phyloP scores from a whole-genome alignment of 2,113 vertebrate genomes.

The Scophthalmus maximus region DNA sequence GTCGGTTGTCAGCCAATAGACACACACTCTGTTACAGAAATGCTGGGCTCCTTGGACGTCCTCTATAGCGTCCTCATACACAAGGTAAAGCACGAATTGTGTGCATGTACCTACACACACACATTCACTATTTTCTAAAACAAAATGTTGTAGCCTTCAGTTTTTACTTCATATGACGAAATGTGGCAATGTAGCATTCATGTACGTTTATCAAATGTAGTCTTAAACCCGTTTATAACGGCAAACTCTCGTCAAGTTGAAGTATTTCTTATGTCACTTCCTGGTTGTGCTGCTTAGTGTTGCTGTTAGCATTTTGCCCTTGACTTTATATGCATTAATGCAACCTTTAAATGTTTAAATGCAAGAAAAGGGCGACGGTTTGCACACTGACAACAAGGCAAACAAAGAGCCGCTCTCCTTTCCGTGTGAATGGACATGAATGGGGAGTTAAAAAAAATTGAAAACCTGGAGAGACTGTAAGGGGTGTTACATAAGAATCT shows the following conservation, averaged over 20 bases:
- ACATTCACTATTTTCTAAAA: too few species aligned
- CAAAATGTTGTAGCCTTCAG: neutral
- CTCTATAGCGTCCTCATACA: slow-evolving; percentile 82
- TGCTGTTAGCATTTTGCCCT: neutral
- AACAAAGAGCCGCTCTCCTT: neutral
- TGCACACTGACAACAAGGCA: neutral
- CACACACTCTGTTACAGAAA: slow-evolving; percentile 54
- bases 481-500: neutral
- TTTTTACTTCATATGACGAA: neutral
- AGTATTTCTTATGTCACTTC: neutral
- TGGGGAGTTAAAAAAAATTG: neutral
- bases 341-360: neutral
- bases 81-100: slow-evolving; percentile 70
- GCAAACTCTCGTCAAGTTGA: neutral
- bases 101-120: neutral
- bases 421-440: slow-evolving; percentile 1
- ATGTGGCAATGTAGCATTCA: neutral
- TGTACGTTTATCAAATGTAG: neutral
- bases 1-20: slow-evolving; percentile 37
- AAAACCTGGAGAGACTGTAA: neutral
- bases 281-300: neutral
- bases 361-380: neutral
- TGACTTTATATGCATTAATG: neutral
- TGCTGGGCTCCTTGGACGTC: slow-evolving; percentile 83
- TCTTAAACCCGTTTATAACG: neutral